Evolutionary conservation across 2,888 invertebrate species (phyloP), one percentile per base, ranked within the genome.

Genomic region (Frankliniella intonsa): DNA sequence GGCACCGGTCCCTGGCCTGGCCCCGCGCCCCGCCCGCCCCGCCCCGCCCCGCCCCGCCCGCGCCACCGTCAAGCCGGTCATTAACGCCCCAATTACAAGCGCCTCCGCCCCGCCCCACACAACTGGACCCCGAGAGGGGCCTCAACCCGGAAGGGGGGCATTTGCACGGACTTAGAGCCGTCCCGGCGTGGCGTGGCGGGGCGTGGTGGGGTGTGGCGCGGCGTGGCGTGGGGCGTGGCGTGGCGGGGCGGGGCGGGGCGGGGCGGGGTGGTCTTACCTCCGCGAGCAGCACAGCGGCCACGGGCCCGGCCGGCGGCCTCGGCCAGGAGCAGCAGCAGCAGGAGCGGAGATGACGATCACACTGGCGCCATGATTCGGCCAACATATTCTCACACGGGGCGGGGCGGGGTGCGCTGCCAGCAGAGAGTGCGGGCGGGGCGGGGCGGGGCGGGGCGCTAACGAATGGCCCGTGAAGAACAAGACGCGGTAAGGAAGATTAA

Each of bases 401-500:
- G 14, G 55, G 55, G 55, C 2, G 14, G 17, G 55, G 55, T 62
- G 62, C n/a, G 55, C 55, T 62, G n/a, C n/a, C 55, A 55, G 55
- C 62, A 17, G 62, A 14, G 55, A 55, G 55, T 12, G 14, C 55
- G 55, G 55, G 55, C 9, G 55, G 55, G 55, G 5, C 9, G 14
- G 19, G 62, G 62, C 19, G 19, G 62, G 55, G 62, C 62, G 62
- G 17, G 7, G 14, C 14, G 62, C 19, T 19, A 62, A 62, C 62
- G 62, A 62, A 62, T 62, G 80, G 62, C 50, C 55, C 38, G 62
- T 80, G 79, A 76, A 50, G 79, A 50, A 80, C 79, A 82, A 55
- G 80, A 82, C 82, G 80, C 27, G 81, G 76, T 65, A 22, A 51
- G 49, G 49, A 38, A 80, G 76, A 80, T 38, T 22, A n/a, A 80